phyloP scores from a whole-genome alignment of 2,888 invertebrate genomes.

The Platycheirus rosarum region DNA sequence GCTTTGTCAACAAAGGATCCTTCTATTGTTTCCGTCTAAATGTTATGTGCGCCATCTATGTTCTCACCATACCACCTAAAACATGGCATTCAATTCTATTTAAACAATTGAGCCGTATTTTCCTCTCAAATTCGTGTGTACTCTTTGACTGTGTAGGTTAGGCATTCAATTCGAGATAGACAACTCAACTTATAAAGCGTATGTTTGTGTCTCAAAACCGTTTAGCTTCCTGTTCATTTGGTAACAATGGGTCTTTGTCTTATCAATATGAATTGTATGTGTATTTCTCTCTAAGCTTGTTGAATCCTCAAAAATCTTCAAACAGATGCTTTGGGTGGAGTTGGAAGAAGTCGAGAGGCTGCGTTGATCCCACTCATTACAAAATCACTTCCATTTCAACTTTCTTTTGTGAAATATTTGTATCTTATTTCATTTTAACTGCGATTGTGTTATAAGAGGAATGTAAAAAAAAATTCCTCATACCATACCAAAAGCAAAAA shows the following conservation, averaged over 20 bases:
- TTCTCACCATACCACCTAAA: background rate
- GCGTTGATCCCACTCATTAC: constrained; percentile 22
- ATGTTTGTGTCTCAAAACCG: constrained; percentile 34
- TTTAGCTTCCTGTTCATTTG: constrained; percentile 43
- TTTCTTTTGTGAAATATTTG: constrained; percentile 10
- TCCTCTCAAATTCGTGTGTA: constrained; percentile 4
- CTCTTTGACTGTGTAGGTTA: constrained; percentile 3
- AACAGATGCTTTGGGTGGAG: constrained; percentile 14
- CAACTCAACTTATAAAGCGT: constrained; percentile 9
- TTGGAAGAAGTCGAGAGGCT: constrained; percentile 1
- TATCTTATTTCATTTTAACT: constrained; percentile 54
- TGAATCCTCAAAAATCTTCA: constrained; percentile 42
- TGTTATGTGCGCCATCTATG: constrained; percentile 18
- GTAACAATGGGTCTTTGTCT: constrained; percentile 46
- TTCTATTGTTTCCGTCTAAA: constrained; percentile 45
- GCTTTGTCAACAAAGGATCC: constrained; percentile 42
- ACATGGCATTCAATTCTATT: constrained; percentile 1
- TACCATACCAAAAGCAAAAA: constrained; percentile 59
- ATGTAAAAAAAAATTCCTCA: constrained; percentile 28
- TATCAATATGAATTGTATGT: background rate
- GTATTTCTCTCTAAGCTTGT: constrained; percentile 16
- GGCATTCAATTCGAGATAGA: background rate
- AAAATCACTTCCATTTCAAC: background rate
- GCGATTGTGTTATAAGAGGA: constrained; percentile 39
- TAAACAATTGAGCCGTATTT: constrained; percentile 36